phyloP scores from a whole-genome alignment of 1,140 invertebrate species.

The Drosophila yakuba region DNA sequence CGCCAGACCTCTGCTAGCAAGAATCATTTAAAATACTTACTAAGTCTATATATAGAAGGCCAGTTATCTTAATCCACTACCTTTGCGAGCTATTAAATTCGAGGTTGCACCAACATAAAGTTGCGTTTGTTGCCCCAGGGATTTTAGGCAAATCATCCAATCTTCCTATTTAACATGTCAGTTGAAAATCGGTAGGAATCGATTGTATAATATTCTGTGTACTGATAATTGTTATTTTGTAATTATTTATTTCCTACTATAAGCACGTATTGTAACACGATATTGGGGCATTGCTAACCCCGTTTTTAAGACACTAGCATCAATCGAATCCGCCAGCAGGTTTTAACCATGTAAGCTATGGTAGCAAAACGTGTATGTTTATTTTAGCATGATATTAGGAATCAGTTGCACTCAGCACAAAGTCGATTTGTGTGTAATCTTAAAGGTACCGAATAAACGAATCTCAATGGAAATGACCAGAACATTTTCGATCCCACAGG shows the following conservation, averaged over 20 bases:
- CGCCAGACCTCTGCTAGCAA: too few species aligned
- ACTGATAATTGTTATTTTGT: constrained; percentile 62
- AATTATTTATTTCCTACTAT: constrained; percentile 66
- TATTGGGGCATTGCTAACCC: constrained; percentile 19
- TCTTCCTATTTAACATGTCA: constrained; percentile 3
- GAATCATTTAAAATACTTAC: background rate
- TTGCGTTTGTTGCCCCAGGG: background rate
- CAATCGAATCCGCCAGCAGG: constrained; percentile 7
- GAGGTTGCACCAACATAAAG: background rate
- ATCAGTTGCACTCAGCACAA: constrained; percentile 31
- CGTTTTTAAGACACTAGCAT: constrained; percentile 19
- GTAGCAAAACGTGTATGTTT: constrained; percentile 42
- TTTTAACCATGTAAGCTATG: constrained; percentile 29
- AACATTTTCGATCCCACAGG: constrained; percentile 7
- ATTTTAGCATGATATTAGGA: constrained; percentile 31
- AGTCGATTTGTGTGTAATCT: constrained; percentile 28
- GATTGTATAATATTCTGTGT: constrained; percentile 34
- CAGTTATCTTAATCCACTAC: background rate
- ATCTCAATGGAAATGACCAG: constrained; percentile 18
- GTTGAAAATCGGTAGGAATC: constrained; percentile 4
- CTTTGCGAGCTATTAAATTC: background rate
- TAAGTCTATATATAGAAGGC: background rate
- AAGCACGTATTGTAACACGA: constrained; percentile 29
- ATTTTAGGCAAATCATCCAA: constrained; percentile 3
- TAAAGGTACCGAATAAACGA: constrained; percentile 16